phyloP scores from a whole-genome alignment of 2,797 vertebrate species.

The Phyllotis vaccarum region DNA sequence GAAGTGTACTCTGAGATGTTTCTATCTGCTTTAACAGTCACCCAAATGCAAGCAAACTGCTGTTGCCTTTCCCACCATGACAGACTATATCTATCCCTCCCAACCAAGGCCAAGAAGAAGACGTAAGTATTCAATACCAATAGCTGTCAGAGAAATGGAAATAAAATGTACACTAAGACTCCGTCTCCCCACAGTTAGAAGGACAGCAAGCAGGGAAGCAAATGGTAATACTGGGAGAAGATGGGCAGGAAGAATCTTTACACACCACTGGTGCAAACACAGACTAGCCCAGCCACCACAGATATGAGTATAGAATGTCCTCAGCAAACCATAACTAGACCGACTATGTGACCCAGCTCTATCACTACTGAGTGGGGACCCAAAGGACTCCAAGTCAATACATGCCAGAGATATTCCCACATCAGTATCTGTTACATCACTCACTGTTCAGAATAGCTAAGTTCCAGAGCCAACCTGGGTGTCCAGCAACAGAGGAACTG shows the following conservation, averaged over 20 bases:
- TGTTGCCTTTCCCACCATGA: not conserved
- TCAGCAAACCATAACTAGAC: not conserved
- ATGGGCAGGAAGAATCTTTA: not conserved
- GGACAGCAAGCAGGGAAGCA: not conserved
- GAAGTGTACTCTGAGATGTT: not conserved
- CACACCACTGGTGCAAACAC: fast-evolving
- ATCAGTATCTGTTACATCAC: fast-evolving
- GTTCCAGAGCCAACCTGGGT: not conserved
- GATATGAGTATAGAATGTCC: not conserved
- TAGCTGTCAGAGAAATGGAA: not conserved
- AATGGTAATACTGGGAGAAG: not conserved
- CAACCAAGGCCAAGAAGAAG: not conserved
- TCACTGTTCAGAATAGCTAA: not conserved
- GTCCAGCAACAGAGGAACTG: not conserved
- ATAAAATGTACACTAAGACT: not conserved
- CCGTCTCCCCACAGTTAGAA: not conserved
- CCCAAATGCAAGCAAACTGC: not conserved
- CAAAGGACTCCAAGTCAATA: not conserved
- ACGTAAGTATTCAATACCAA: too few species aligned
- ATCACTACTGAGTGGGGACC: not conserved
- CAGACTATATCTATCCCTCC: too few species aligned
- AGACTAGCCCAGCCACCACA: not conserved
- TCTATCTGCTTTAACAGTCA: not conserved
- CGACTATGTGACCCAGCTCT: not conserved
- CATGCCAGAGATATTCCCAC: not conserved